Evolutionary conservation across 2,797 vertebrate genomes (phyloP), one percentile per base, ranked within the genome.

Genomic region (Oreochromis grahami): DNA sequence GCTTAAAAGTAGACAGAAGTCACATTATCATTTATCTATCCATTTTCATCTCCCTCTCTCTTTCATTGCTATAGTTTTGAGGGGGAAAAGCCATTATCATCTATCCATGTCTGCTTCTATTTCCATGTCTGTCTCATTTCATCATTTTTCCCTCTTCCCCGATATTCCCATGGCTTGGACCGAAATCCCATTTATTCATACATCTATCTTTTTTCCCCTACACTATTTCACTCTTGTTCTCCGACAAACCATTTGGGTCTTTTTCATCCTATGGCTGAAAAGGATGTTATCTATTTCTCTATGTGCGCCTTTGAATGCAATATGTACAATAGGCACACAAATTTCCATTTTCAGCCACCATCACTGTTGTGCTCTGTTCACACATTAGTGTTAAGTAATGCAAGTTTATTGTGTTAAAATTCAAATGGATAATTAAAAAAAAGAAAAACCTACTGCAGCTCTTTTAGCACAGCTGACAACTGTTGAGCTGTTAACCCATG

Each of bases 1-100:
- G 93, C 90, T 95, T 95, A 94, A 88, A 94, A 92, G 86, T 79
- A 72, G 83, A 86, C 91, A 92, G 86, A 89, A 93, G 92, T 92
- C 91, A 86, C 89, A 92, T 93, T 93, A 94, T 91, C 88, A 87
- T 91, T 84, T 76, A 92, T 93, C 90, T 91, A 86, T 93, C 92
- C 87, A 87, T 92, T 84, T 86, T 83, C 80, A 85, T 92, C 88
- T 58, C 50, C 87, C 51, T 9, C 32, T 41, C 36, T 78, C 63
- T 76, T 58, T 87, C 84, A 86, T 36, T 83, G 52, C 53, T 53
- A 38, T 79, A 48, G 80, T 80, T 94, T 94, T 93, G 84, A 93
- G 77, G 51, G n/a, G 7, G 0, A 1, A 88, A 90, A 53, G 19
- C 32, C 87, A 91, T 91, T 87, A 94, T 89, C 84, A 89, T 91